Percentiles rank a stretch among this genome's conserved stretches.
phyloP scores from a whole-genome alignment of 1,140 invertebrate genomes.

The Danaus plexippus region DNA sequence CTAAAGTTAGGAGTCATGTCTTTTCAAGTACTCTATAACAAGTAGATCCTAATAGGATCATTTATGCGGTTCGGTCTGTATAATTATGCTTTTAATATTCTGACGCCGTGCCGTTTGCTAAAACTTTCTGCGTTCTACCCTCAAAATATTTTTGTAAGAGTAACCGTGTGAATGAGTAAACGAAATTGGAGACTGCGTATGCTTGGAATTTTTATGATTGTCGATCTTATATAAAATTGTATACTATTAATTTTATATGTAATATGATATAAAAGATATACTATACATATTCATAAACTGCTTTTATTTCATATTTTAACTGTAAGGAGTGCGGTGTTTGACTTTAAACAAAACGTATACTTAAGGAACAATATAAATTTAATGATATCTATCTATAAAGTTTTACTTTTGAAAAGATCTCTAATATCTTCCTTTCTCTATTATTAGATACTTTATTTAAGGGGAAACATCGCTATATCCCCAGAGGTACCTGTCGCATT shows the following conservation, averaged over 20 bases:
- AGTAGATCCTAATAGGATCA: slow-evolving; percentile 49
- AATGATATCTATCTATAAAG: slow-evolving; percentile 18
- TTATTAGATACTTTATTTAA: slow-evolving; percentile 68
- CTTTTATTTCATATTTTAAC: no score
- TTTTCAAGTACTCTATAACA: slow-evolving; percentile 36
- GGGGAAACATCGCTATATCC: slow-evolving; percentile 42
- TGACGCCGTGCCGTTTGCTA: slow-evolving; percentile 41
- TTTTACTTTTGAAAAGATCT: slow-evolving; percentile 40
- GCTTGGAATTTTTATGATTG: slow-evolving; percentile 42
- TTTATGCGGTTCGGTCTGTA: slow-evolving; percentile 48
- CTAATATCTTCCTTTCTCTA: slow-evolving; percentile 46
- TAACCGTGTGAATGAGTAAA: slow-evolving; percentile 29
- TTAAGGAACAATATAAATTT: slow-evolving; percentile 18
- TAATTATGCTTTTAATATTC: slow-evolving; percentile 65
- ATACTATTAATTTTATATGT: slow-evolving; percentile 7
- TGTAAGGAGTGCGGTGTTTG: no score
- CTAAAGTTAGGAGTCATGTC: slow-evolving; percentile 35
- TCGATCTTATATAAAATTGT: slow-evolving; percentile 1
- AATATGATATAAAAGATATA: not conserved
- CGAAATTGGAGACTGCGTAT: slow-evolving; percentile 39
- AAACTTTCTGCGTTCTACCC: slow-evolving; percentile 54
- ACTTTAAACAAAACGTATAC: not conserved
- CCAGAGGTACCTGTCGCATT: slow-evolving; percentile 60
- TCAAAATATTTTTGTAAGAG: slow-evolving; percentile 43
- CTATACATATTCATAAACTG: no score